phyloP scores from a whole-genome alignment of 2,888 invertebrate species.

The Diarsia brunnea region DNA sequence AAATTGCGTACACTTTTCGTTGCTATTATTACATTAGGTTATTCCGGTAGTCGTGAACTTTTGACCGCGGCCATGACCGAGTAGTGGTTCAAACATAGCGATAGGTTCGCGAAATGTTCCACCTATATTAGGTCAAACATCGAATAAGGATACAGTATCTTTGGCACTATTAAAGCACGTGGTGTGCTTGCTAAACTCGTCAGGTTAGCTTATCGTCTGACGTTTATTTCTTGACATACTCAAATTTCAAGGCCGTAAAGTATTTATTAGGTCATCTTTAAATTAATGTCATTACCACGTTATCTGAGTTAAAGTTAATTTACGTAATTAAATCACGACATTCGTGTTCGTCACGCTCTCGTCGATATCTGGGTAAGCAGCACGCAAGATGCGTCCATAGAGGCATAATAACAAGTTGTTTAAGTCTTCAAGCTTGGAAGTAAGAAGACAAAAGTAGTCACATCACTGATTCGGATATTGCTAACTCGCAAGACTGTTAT shows the following conservation, averaged over 20 bases:
- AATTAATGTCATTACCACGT: slow-evolving; percentile 1
- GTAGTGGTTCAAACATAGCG: not conserved
- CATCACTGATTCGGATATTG: not conserved
- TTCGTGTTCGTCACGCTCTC: slow-evolving; percentile 53
- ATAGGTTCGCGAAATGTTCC: not conserved
- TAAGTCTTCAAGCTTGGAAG: slow-evolving; percentile 14
- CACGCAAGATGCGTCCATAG: slow-evolving; percentile 10
- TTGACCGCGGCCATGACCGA: slow-evolving; percentile 7
- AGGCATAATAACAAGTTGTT: slow-evolving; percentile 12
- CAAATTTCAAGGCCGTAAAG: slow-evolving; percentile 30
- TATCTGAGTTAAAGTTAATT: slow-evolving; percentile 21
- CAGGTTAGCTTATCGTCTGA: not conserved
- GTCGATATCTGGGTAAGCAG: slow-evolving; percentile 44
- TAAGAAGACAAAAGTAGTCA: not conserved
- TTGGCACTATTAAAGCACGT: not conserved
- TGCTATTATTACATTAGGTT: not conserved
- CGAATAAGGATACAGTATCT: not conserved
- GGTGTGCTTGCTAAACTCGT: slow-evolving; percentile 18
- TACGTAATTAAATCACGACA: slow-evolving; percentile 35
- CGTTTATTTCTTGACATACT: slow-evolving; percentile 19
- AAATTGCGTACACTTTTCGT: not conserved
- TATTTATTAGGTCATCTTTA: slow-evolving; percentile 36
- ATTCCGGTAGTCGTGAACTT: slow-evolving; percentile 12
- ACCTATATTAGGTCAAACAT: not conserved
- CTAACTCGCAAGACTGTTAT: not conserved